Evolutionary conservation across 2,113 vertebrate genomes (phyloP), one percentile per base, ranked within the genome.

Genomic region (Morone saxatilis): DNA sequence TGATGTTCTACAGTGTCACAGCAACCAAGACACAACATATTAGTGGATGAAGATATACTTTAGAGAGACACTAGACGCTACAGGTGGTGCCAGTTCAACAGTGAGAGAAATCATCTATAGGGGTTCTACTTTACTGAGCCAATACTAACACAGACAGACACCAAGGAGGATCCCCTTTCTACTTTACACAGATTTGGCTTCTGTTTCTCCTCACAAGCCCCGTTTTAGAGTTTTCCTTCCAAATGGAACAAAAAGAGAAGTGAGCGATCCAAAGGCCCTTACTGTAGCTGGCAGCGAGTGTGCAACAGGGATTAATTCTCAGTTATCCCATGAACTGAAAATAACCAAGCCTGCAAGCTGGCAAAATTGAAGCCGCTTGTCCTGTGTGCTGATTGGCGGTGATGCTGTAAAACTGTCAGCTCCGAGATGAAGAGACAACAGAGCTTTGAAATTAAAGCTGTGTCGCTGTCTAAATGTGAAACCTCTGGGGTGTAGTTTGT

Each of bases 281-380:
- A 60, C 53, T 31, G 66, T 22, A 60, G 71, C 62, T 87, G 68
- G 80, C 86, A 81, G 68, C 10, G n/a, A 66, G 48, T 2, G 9
- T 65, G 69, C 76, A 54, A 10, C 50, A 17, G 71, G 76, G 85
- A 83, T 86, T 88, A 51, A 71, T 67, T 73, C 62, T 65, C 50
- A 56, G 76, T 78, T 85, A 78, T 87, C 80, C 74, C 59, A 10
- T 50, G 40, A 88, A 89, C 87, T 90, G 76, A 93, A 94, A 94
- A 94, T 93, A 94, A 77, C 86, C 74, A 19, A 78, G 73, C 16
- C 31, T 88, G 89, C 86, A 91, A 92, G 85, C 80, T 74, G 76
- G 90, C 86, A 91, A 88, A 92, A 89, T 76, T 78, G 68, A 88
- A 86, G 93, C 87, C 20, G 67, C 84, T 57, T 57, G 57, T 86